Evolutionary conservation across 1,140 invertebrate genomes (phyloP).

Genomic region (Ceratitis capitata): DNA sequence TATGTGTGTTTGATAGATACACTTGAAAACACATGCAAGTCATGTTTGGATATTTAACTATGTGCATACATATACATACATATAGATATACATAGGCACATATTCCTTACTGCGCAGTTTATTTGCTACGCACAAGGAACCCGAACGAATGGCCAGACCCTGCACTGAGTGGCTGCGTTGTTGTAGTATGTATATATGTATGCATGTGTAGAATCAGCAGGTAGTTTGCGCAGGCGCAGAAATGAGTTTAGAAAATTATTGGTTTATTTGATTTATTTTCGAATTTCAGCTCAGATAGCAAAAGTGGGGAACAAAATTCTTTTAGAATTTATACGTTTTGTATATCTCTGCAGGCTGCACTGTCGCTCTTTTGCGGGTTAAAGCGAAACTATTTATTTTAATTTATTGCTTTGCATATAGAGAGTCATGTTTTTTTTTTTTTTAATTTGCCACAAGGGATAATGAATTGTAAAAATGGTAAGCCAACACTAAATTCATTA

Average conservation of each 20-base stretch:
- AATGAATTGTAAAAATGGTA: no score
- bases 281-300: constrained; percentile 7
- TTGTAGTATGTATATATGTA: no score
- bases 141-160: neutral
- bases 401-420: neutral
- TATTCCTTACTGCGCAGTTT: no score
- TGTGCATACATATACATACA: neutral
- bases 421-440: neutral
- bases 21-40: constrained; percentile 25
- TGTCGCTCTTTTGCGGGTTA: neutral
- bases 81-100: neutral
- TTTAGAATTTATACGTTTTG: neutral
- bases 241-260: neutral
- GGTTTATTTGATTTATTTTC: constrained; percentile 1
- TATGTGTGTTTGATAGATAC: no score
- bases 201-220: no score
- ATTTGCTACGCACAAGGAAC: neutral
- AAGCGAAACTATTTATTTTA: no score
- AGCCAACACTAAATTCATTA: no score
- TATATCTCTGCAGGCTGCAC: neutral
- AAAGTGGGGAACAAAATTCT: neutral
- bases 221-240: constrained; percentile 13
- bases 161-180: neutral
- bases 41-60: neutral
- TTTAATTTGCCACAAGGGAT: neutral